A percentile compares a stretch with the other conserved stretches of the same genome.
These are phyloP conservation scores for Melanchra persicariae DNA, from an alignment of 2,888 invertebrate genomes.

Conservation along the genomic window DNA sequence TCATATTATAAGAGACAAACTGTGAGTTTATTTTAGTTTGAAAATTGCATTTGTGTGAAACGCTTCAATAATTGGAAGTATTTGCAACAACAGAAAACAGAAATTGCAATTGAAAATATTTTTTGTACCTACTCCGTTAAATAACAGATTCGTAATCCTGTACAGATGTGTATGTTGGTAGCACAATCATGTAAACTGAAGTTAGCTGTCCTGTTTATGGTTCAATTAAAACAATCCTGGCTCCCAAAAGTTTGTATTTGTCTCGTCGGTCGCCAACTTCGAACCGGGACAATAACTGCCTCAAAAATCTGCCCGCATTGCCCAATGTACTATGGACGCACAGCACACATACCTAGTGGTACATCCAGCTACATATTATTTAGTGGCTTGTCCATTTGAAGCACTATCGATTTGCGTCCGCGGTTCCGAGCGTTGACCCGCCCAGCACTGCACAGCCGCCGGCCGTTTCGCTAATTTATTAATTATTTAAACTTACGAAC, in stretches of 20 bases:
- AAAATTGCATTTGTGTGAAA: neutral
- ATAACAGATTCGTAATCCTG: neutral
- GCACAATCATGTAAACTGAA: constrained; percentile 3
- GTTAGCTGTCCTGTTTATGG: neutral
- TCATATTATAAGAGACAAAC: neutral
- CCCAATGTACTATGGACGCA: constrained; percentile 69
- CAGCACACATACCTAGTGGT: constrained; percentile 71
- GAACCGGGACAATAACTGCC: constrained; percentile 26
- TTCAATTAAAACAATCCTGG: constrained; percentile 18
- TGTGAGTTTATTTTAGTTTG: constrained; percentile 8
- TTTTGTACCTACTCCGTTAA: neutral
- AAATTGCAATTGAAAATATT: neutral
- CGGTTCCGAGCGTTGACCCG: constrained; percentile 86
- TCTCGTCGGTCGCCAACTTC: constrained; percentile 18
- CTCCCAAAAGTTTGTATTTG: constrained; percentile 30
- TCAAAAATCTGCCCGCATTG: constrained; percentile 39
- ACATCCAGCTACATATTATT: constrained; percentile 80
- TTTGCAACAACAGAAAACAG: neutral
- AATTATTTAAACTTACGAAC: constrained; percentile 85
- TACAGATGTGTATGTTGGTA: neutral
- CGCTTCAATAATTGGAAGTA: neutral
- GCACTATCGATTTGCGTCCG: constrained; percentile 89
- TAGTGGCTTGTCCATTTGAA: constrained; percentile 88
- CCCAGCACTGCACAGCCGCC: constrained; percentile 74
- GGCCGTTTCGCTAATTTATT: constrained; percentile 89